Conservation (phyloP, 2,113 vertebrate species). For the Genyomyrus donnyi region DNA sequence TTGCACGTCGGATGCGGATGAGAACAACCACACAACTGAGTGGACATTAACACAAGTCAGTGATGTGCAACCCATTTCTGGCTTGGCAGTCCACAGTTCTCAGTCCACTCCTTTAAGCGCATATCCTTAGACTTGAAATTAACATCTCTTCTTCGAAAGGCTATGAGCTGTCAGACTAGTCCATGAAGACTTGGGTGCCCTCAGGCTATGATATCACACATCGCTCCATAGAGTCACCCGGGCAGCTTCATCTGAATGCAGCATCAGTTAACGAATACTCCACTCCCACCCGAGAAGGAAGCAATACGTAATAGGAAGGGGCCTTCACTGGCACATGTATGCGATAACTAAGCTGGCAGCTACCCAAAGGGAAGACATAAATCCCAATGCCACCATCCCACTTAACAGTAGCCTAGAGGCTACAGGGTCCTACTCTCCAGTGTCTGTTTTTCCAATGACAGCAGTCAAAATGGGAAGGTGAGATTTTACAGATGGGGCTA, state of each 20-base stretch:
- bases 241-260: constrained; percentile 10
- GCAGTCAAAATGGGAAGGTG: background rate
- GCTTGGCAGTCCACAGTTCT: background rate
- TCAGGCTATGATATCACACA: constrained; percentile 33
- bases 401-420: background rate
- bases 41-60: background rate
- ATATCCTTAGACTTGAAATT: constrained; percentile 36
- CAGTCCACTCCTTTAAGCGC: constrained; percentile 27
- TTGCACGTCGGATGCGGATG: background rate
- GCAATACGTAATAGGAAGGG: background rate
- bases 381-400: background rate
- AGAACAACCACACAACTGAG: background rate
- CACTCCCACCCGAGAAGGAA: background rate
- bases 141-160: constrained; percentile 26
- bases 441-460: background rate
- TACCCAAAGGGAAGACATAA: background rate
- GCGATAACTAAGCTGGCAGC: background rate
- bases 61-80: background rate
- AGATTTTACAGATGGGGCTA: background rate
- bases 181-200: constrained; percentile 33
- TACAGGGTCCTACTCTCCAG: background rate
- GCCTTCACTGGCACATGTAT: background rate
- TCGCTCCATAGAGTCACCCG: constrained; percentile 30
- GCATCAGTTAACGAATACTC: background rate
- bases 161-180: constrained; percentile 38